phyloP scores from a whole-genome alignment of 2,113 vertebrate species.

The Nycticebus coucang region DNA sequence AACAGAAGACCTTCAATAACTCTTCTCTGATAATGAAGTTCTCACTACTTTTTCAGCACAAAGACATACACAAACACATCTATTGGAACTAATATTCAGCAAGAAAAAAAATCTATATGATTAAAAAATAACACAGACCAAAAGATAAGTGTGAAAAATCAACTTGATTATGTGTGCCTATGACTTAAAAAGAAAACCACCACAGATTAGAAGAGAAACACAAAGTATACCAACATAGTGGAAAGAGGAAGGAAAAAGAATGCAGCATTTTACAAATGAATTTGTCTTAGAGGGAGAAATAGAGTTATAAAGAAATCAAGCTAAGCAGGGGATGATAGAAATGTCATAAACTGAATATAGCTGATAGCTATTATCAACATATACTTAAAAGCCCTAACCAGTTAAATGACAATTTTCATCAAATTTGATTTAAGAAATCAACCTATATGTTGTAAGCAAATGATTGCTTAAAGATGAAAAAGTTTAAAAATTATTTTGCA shows the following conservation, averaged over 20 bases:
- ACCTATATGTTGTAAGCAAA: background rate
- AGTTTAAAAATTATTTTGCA: background rate
- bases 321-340: background rate
- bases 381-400: background rate
- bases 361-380: background rate
- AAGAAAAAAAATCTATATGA: no score
- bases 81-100: background rate
- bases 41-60: background rate
- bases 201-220: background rate
- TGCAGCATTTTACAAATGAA: rapidly evolving
- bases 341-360: background rate
- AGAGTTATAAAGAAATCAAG: background rate
- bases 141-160: background rate
- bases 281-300: background rate
- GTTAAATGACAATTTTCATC: background rate
- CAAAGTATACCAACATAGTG: background rate
- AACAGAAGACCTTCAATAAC: background rate
- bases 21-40: background rate
- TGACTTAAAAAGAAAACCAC: background rate
- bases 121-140: background rate
- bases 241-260: background rate
- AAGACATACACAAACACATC: background rate
- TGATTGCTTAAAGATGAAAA: background rate
- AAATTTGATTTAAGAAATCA: background rate
- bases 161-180: background rate